These are phyloP conservation scores for Alligator sinensis DNA, from an alignment of 2,113 vertebrate species.

Conservation along the genomic window DNA sequence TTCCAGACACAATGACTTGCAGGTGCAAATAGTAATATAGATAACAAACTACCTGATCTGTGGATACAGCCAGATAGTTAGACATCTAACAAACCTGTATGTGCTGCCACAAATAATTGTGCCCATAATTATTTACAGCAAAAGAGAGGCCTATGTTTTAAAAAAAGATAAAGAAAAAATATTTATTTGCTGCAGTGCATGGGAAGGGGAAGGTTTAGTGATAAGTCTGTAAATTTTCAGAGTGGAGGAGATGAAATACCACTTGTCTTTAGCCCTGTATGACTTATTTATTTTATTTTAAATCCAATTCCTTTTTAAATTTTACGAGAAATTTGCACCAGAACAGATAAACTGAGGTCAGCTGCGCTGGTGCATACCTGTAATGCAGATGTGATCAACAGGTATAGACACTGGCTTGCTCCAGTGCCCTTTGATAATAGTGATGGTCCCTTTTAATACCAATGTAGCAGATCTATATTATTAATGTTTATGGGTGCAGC, in stretches of 20 bases:
- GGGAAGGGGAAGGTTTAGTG: neutral
- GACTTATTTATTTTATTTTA: neutral
- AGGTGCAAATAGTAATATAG: slow-evolving; percentile 73
- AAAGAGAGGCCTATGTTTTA: slow-evolving; percentile 31
- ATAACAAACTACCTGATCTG: slow-evolving; percentile 74
- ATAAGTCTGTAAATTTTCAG: neutral
- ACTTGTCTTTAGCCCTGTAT: neutral
- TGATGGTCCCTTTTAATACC: neutral
- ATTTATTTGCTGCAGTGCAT: neutral
- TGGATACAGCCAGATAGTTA: slow-evolving; percentile 69
- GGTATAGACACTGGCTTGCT: neutral
- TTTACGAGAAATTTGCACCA: neutral
- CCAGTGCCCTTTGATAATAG: neutral
- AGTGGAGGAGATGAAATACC: neutral
- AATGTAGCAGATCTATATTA: neutral
- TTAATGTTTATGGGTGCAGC: neutral
- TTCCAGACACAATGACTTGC: slow-evolving; percentile 67
- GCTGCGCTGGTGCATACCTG: neutral
- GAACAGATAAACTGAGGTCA: neutral
- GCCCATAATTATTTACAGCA: slow-evolving; percentile 70
- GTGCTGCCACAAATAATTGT: slow-evolving; percentile 70
- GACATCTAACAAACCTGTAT: slow-evolving; percentile 69
- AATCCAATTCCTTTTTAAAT: neutral
- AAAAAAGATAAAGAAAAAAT: neutral
- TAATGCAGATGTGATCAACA: slow-evolving; percentile 7